These are phyloP conservation scores for Oasisia sp. DNA, from an alignment of 2,888 invertebrate genomes.

Conservation along the genomic window DNA sequence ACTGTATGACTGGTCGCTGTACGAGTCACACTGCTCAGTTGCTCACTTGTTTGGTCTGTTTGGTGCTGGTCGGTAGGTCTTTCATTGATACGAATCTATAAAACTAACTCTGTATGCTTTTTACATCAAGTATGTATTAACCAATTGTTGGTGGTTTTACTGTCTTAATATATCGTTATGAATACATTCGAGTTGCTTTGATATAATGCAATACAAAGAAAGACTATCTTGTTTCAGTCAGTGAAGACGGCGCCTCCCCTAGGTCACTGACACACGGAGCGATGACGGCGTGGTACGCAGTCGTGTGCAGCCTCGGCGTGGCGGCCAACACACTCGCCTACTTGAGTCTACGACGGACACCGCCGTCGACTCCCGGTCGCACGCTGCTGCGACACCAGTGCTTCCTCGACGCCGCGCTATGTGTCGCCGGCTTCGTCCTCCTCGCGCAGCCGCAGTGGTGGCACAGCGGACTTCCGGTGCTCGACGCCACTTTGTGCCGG, in stretches of 20 bases:
- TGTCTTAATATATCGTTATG: too few species aligned
- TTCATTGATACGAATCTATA: too few species aligned
- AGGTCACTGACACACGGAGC: background rate
- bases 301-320: background rate
- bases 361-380: background rate
- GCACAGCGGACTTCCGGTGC: background rate
- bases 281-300: background rate
- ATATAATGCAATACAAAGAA: too few species aligned
- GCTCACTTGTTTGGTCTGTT: too few species aligned
- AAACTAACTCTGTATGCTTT: too few species aligned
- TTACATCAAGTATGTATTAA: too few species aligned
- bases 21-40: too few species aligned
- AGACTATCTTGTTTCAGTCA: too few species aligned
- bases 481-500: background rate
- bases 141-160: too few species aligned
- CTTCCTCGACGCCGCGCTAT: constrained; percentile 8
- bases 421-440: constrained; percentile 7
- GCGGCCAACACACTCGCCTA: background rate
- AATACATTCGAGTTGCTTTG: too few species aligned
- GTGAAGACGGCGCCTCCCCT: background rate
- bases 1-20: too few species aligned
- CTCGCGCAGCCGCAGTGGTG: constrained; percentile 1
- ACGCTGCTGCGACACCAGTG: constrained; percentile 19
- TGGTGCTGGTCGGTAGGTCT: too few species aligned
- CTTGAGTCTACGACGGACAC: background rate